Evolutionary conservation across 2,888 invertebrate genomes (phyloP).

Genomic region (Apamea monoglypha): DNA sequence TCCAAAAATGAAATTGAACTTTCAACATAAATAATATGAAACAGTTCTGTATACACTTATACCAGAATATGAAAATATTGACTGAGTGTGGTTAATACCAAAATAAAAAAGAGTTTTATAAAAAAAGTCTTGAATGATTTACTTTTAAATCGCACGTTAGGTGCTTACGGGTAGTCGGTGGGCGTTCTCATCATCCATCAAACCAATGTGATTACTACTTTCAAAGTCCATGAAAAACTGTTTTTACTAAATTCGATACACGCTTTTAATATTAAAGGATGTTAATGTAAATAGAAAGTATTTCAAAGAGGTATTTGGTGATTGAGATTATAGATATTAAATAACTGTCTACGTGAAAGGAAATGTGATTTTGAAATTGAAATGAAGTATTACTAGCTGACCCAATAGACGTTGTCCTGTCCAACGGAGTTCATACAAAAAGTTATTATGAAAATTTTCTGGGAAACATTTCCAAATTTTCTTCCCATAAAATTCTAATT

Average conservation of each 20-base stretch:
- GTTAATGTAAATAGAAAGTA: neutral
- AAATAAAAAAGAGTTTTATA: constrained; percentile 6
- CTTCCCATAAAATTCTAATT: neutral
- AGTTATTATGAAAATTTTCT: neutral
- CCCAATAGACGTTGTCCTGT: neutral
- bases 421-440: neutral
- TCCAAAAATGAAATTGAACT: no score
- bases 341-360: neutral
- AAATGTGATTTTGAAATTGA: neutral
- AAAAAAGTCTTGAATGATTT: constrained; percentile 6
- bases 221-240: constrained; percentile 44
- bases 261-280: constrained; percentile 38
- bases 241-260: constrained; percentile 35
- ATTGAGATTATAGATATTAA: neutral
- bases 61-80: neutral
- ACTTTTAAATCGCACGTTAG: constrained; percentile 46
- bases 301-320: neutral
- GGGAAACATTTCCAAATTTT: neutral
- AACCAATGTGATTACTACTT: constrained; percentile 51
- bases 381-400: neutral
- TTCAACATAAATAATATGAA: neutral
- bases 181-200: constrained; percentile 49
- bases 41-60: neutral
- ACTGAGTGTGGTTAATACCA: neutral
- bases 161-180: neutral